These are phyloP conservation scores for Argyrosomus japonicus DNA, from an alignment of 2,113 vertebrate species.

Conservation along the genomic window DNA sequence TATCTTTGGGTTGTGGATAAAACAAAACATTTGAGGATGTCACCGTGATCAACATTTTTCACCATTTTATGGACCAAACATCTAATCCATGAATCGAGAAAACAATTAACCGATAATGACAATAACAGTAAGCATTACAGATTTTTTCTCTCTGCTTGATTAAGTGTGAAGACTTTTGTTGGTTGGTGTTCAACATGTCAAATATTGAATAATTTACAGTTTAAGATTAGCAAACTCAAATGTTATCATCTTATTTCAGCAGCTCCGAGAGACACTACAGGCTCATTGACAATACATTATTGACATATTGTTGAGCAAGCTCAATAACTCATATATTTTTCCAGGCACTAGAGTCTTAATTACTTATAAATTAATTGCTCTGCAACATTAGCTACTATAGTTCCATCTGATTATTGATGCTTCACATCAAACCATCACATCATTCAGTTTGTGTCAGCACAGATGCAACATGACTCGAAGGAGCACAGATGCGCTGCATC, in stretches of 20 bases:
- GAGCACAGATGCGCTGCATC: conserved; percentile 57
- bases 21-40: too few species aligned
- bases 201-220: conserved; percentile 1
- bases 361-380: conserved; percentile 43
- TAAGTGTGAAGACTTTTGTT: not conserved
- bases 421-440: conserved; percentile 25
- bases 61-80: too few species aligned
- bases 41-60: too few species aligned
- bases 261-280: conserved; percentile 18
- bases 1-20: too few species aligned
- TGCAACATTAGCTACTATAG: conserved; percentile 38
- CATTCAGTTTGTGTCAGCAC: conserved; percentile 42
- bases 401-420: conserved; percentile 59
- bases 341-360: conserved; percentile 38
- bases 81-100: too few species aligned
- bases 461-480: conserved; percentile 52
- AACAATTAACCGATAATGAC: too few species aligned
- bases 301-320: conserved; percentile 10
- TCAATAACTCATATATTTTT: conserved; percentile 29
- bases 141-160: not conserved
- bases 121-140: not conserved
- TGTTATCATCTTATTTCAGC: conserved; percentile 15
- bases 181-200: not conserved
- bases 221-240: conserved; percentile 22
- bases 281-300: conserved; percentile 17